Evolutionary conservation across 92 coral and sea anemone genomes (phyloP).

Genomic region (Virgularia gustaviana): DNA sequence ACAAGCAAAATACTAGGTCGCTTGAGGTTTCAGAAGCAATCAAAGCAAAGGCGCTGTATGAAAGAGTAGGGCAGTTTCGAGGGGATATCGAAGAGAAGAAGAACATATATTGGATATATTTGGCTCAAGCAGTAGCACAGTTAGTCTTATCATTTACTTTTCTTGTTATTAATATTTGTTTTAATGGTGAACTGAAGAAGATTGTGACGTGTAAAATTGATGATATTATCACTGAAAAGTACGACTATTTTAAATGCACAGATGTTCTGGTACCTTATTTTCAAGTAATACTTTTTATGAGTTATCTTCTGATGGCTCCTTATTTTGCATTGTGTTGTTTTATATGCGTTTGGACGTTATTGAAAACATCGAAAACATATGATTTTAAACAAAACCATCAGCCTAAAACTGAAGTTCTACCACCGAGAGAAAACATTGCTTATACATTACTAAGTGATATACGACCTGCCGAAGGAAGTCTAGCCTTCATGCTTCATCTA

Average conservation of each 20-base stretch:
- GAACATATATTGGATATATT: constrained; percentile 12
- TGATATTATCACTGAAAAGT: constrained; percentile 29
- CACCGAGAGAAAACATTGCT: too few relatives aligned
- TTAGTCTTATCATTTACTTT: background rate
- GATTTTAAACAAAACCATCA: background rate
- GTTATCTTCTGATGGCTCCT: too few relatives aligned
- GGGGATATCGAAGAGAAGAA: background rate
- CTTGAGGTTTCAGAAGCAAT: constrained; percentile 38
- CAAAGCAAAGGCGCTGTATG: constrained; percentile 45
- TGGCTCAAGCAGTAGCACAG: constrained; percentile 12
- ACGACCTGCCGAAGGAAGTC: too few relatives aligned
- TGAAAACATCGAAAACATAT: background rate
- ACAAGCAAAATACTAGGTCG: too few relatives aligned
- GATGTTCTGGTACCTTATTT: constrained; percentile 42
- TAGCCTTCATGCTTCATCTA: constrained; percentile 49
- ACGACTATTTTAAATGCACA: constrained; percentile 48
- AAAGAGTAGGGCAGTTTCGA: constrained; percentile 23
- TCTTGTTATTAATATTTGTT: constrained; percentile 1
- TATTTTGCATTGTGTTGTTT: background rate
- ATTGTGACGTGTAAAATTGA: constrained; percentile 44
- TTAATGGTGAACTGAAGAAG: constrained; percentile 2
- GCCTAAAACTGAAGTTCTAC: background rate
- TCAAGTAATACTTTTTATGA: too few relatives aligned
- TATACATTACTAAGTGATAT: constrained; percentile 27
- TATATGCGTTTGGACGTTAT: constrained; percentile 1